A percentile compares a stretch with the other conserved stretches of the same genome.
Conservation (phyloP, 2,113 vertebrate species). For the Rhipidura dahli region DNA sequence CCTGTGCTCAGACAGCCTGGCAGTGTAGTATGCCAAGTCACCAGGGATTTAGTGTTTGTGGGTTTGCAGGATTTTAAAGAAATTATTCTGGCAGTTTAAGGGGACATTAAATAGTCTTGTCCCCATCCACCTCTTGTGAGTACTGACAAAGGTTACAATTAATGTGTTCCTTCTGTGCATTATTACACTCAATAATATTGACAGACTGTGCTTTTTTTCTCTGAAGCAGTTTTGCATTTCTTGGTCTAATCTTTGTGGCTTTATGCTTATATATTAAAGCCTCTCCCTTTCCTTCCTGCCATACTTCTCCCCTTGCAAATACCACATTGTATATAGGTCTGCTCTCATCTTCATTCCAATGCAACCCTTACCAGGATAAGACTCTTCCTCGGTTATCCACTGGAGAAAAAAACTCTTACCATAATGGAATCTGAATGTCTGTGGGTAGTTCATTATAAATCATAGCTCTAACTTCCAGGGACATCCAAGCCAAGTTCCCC, state of each 20-base stretch:
- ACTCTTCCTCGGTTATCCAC: background rate
- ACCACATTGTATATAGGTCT: background rate
- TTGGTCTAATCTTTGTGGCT: background rate
- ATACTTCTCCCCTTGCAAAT: background rate
- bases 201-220: background rate
- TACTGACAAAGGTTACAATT: background rate
- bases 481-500: background rate
- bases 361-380: background rate
- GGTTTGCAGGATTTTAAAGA: slow-evolving; percentile 6
- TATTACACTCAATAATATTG: background rate
- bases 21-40: background rate
- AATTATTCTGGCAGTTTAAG: background rate
- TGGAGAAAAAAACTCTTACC: background rate
- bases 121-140: background rate
- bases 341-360: background rate
- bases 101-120: background rate
- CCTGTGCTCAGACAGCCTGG: slow-evolving; percentile 41
- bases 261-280: background rate
- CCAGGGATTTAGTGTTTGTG: slow-evolving; percentile 24
- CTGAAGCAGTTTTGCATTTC: background rate
- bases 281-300: slow-evolving; percentile 46
- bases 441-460: background rate
- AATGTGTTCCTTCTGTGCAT: background rate
- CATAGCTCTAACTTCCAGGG: background rate
- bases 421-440: background rate